A percentile compares a stretch with the other conserved stretches of the same genome.
These are phyloP conservation scores for Aplysia californica DNA, from an alignment of 1,140 invertebrate species.

Conservation along the genomic window DNA sequence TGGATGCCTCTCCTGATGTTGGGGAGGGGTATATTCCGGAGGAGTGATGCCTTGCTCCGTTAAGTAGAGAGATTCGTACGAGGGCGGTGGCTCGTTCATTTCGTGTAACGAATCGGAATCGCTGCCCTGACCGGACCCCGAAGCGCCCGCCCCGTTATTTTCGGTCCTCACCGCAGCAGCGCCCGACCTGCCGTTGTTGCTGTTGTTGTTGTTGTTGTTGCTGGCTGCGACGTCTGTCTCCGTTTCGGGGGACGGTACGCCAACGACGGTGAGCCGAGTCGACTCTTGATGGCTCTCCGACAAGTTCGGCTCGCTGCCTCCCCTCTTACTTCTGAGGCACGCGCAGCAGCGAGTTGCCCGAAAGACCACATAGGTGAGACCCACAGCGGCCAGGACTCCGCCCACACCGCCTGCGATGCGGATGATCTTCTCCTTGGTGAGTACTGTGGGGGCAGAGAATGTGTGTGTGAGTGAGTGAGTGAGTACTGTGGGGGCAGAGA, in stretches of 20 bases:
- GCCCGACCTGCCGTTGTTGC: no score
- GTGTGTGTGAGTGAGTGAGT: background rate
- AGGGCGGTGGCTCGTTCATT: conserved; percentile 11
- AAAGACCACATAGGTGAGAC: background rate
- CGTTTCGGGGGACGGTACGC: background rate
- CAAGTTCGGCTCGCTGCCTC: background rate
- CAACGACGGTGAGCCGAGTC: background rate
- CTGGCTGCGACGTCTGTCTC: background rate
- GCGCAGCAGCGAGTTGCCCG: conserved; percentile 2
- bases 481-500: background rate
- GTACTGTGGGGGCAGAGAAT: background rate
- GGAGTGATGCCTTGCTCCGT: conserved; percentile 1
- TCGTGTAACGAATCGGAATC: conserved; percentile 6
- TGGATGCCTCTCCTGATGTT: conserved; percentile 2
- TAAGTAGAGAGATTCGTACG: conserved; percentile 16
- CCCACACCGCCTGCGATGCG: background rate
- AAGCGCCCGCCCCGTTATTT: background rate
- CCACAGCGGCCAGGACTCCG: background rate
- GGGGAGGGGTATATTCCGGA: conserved; percentile 9
- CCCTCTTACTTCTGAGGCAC: conserved; percentile 7
- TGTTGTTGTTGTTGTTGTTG: no score
- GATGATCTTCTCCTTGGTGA: conserved; percentile 10
- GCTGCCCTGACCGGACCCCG: background rate
- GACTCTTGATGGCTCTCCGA: background rate
- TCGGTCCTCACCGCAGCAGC: no score